A percentile compares a stretch with the other conserved stretches of the same genome.
These are phyloP conservation scores for Styela plicata DNA, from an alignment of 23 tunicate species.

Conservation along the genomic window DNA sequence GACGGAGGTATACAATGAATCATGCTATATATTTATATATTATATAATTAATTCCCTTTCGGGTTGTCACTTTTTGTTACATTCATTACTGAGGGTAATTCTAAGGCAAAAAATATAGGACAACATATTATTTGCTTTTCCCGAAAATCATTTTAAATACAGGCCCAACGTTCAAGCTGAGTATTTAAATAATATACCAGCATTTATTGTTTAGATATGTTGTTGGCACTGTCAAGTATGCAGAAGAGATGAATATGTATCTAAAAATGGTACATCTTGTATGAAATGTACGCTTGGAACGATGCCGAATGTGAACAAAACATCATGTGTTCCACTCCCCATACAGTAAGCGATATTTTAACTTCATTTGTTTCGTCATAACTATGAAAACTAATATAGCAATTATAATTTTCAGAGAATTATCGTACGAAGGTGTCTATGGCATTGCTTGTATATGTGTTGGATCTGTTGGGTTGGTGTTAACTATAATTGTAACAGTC, in stretches of 20 bases:
- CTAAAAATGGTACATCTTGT: slow-evolving; percentile 38
- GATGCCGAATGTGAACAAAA: slow-evolving; percentile 21
- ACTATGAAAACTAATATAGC: no score
- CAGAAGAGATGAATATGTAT: slow-evolving; percentile 34
- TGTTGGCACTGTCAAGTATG: slow-evolving; percentile 67
- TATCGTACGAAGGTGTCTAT: slow-evolving; percentile 13
- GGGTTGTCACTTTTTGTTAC: no score
- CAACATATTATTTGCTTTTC: no score
- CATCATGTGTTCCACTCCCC: slow-evolving; percentile 28
- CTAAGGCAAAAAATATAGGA: no score
- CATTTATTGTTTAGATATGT: slow-evolving; percentile 28
- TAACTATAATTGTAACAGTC: slow-evolving; percentile 24
- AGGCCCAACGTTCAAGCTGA: no score
- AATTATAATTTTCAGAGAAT: slow-evolving; percentile 20
- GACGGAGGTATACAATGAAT: slow-evolving; percentile 47
- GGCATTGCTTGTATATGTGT: slow-evolving; percentile 40
- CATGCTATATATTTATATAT: no score
- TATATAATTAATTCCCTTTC: no score
- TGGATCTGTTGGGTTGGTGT: slow-evolving; percentile 30
- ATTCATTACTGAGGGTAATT: no score
- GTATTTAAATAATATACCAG: background rate
- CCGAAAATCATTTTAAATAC: no score
- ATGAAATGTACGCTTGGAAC: slow-evolving; percentile 29
- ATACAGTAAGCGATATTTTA: slow-evolving; percentile 39
- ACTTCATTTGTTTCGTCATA: no score